Evolutionary conservation across 2,113 vertebrate genomes (phyloP), one percentile per base, ranked within the genome.

Genomic region (Gavia stellata): DNA sequence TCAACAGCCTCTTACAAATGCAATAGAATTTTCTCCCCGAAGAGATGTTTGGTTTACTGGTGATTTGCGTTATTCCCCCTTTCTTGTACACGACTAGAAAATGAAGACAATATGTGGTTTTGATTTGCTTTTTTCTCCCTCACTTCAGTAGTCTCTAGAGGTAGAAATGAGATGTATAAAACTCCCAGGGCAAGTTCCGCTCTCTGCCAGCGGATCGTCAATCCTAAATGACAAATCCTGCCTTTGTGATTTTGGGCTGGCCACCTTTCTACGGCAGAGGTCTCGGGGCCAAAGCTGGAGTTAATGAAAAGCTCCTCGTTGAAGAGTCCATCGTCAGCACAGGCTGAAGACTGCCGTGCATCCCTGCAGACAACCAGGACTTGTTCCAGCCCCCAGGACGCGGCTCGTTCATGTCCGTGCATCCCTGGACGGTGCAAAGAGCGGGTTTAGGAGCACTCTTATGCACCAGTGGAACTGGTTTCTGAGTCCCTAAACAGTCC

Each of bases 361-460:
- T 75, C 3, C 2, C 56, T 42, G 28, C 21, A 20, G 45, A 17
- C 45, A 92, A n/a, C 25, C 56, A 71, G 52, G 26, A 20, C 12
- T 42, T 47, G 8, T 58, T 92, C 63, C 87, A 83, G 24, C 21
- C 36, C 9, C 23, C 23, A n/a, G 53, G 25, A 44, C 21, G 3
- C 0, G 2, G 14, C 21, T 73, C 0, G 1, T 78, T 21, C 44
- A 7, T 40, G 36, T 17, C 44, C 1, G 0, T 36, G 20, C 26
- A 62, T 40, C 42, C 34, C 45, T 62, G 40, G 6, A 5, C 12
- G 7, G 20, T 73, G 38, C 23, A 47, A 61, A 73, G 25, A 55
- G 2, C 12, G 31, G 14, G 3, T 47, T 77, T n/a, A 59, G 26
- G 34, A 34, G 4, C 34, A 31, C 2, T n/a, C 7, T 34, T 17